Base-by-base conservation (phyloP, 2,113 vertebrate genomes). In the Glaucidium brasilianum region DNA sequence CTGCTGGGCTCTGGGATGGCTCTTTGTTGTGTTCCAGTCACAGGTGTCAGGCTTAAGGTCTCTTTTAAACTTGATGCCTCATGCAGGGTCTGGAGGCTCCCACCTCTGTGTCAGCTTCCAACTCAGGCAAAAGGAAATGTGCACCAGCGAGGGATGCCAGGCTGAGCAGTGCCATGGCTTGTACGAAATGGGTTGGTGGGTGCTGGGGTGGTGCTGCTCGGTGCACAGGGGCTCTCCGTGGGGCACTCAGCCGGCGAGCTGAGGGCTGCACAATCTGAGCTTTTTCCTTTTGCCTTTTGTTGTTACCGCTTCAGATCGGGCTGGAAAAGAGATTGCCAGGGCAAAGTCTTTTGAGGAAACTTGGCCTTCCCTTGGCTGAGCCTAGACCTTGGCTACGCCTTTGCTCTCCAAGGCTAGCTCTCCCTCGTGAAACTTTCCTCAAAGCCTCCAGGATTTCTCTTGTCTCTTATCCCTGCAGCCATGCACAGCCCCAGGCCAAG, bases 301-400 rank as follows among this genome's bases (percentile, higher is more conserved):
- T 56, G 37, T 21, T 89, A 37, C 84, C 52, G 79, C 30, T 56
- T 37, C 67, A 27, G 25, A 34, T 22, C 1, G 0, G 39, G 63
- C 82, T 92, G 68, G 32, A 39, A 14, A 92, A 72, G 11, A 58
- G 47, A 14, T 25, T 64, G 43, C 58, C 74, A 69, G 88, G 74
- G 78, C 67, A 19, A 32, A 94, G 69, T 47, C 94, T 95, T 95
- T 96, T 96, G 96, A 96, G 96, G 96, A 96, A 96, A 93, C 87
- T 47, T 90, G 93, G 89, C 91, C 83, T 92, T 41, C 64, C 93
- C 93, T 81, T 68, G 12, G 2, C 96, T 37, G 64, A 91, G 91
- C 94, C 50, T 29, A 4, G 80, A 32, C 27, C 80, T 79, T 41
- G 90, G 84, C 93, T 85, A 43, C 22, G 6, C 96, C 95, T 93